Evolutionary conservation across 2,888 invertebrate species (phyloP), one percentile per base, ranked within the genome.

Genomic region (Agriotes lineatus): DNA sequence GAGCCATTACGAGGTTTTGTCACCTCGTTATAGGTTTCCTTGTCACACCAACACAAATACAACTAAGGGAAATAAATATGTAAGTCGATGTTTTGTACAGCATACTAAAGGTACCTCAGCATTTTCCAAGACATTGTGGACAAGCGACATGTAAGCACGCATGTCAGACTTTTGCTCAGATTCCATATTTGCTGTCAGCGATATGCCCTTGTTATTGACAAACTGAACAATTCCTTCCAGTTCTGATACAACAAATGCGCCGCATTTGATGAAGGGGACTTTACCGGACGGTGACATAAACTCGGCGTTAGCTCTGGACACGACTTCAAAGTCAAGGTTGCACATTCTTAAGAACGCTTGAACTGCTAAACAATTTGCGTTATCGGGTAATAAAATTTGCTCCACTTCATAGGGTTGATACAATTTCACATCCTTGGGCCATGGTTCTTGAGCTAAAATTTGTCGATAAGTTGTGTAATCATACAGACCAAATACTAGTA

Each of bases 311-410:
- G 92, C 90, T 72, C 93, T 87, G 77, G 93, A 91, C 74, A 95
- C 93, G 3, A 96, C 90, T 76, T 90, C 88, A 82, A 93, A 97
- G 0, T 93, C 90, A 0, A 99, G 87, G 62, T 91, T 90, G 80
- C 95, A 95, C 95, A 99, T 97, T 86, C 94, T 94, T 18, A 99
- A 86, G 81, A 94, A 97, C 0, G 97, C 93, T 82, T 97, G 96
- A 0, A 96, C 96, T 1, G 96, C 94, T 14, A 98, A 86, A 78
- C 96, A 96, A 81, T 95, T 96, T 9, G 98, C 97, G 84, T 94
- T 95, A 82, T 99, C 98, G 1, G 96, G 95, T 52, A 99, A 85
- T 25, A 98, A 85, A 71, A 97, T 96, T 85, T 99, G 99, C 79
- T 96, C 96, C 25, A 93, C 94, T 83, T 96, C 96, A 81, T 94